A percentile compares a stretch with the other conserved stretches of the same genome.
Conservation (phyloP, 2,113 vertebrate genomes). For the Melozone crissalis region DNA sequence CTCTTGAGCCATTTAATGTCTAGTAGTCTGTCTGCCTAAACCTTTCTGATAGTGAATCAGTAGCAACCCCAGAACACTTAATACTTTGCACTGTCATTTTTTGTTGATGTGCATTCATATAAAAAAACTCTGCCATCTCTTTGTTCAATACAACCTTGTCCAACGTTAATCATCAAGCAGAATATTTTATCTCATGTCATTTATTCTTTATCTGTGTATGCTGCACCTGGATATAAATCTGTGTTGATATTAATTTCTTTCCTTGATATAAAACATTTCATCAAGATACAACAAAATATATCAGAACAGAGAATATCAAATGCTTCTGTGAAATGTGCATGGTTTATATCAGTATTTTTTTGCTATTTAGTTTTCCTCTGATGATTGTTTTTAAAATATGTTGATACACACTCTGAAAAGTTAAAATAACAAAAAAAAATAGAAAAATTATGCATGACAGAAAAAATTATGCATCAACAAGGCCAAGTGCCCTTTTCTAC, state of each 20-base stretch:
- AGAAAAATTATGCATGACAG: neutral
- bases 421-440: neutral
- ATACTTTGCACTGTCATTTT: neutral
- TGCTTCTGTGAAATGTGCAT: neutral
- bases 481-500: neutral
- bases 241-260: neutral
- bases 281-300: neutral
- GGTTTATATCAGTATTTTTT: neutral
- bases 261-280: neutral
- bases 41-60: neutral
- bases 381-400: neutral
- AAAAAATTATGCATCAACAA: neutral
- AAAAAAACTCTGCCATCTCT: neutral
- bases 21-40: neutral
- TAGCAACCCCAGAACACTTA: neutral
- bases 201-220: neutral
- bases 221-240: neutral
- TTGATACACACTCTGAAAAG: neutral
- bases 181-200: neutral
- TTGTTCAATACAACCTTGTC: neutral
- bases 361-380: neutral
- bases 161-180: neutral
- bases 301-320: neutral
- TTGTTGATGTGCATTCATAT: neutral
- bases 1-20: neutral